Conservation (phyloP, 2,888 invertebrate genomes). For the Parthenolecanium corni region DNA sequence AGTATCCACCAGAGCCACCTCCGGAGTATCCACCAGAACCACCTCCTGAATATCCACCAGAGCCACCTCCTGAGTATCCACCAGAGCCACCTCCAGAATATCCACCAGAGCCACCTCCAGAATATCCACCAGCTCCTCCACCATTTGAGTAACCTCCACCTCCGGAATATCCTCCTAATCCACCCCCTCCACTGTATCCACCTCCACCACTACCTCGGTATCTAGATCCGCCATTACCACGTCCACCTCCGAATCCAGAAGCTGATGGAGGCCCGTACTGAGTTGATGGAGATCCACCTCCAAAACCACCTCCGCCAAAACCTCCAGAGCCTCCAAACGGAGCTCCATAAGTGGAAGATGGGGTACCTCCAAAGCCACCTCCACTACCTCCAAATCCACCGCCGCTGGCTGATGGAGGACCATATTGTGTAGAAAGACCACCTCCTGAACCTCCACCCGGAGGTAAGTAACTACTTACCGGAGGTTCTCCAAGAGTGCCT, state of each 20-base stretch:
- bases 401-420: slow-evolving; percentile 3
- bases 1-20: neutral
- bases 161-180: too few relatives aligned
- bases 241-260: neutral
- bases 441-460: slow-evolving; percentile 3
- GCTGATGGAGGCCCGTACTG: neutral
- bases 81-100: too few relatives aligned
- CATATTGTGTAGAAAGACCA: slow-evolving; percentile 11
- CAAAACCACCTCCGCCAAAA: neutral
- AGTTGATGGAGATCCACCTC: neutral
- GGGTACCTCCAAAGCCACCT: neutral
- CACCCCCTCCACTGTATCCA: too few relatives aligned
- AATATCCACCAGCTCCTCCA: too few relatives aligned
- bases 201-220: neutral
- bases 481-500: slow-evolving; percentile 8
- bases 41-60: neutral
- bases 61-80: slow-evolving; percentile 7
- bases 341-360: slow-evolving; percentile 11
- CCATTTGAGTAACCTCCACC: too few relatives aligned
- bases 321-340: neutral
- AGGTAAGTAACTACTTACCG: neutral
- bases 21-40: neutral
- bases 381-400: neutral
- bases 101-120: too few relatives aligned
- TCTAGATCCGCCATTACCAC: slow-evolving; percentile 1